Conservation (phyloP, 2,888 invertebrate genomes). For the Leptopilina myrica region DNA sequence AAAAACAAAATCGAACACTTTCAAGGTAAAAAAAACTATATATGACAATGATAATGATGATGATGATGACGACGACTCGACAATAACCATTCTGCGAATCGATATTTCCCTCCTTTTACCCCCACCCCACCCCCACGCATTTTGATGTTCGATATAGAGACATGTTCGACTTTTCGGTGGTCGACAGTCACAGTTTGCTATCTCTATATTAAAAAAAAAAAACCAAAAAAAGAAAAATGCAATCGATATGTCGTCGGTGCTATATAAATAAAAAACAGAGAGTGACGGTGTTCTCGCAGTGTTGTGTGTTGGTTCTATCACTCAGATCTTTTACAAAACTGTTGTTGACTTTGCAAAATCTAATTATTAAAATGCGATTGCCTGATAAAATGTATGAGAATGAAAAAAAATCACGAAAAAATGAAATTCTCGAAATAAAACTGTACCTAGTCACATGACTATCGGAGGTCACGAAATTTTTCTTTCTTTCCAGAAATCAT, state of each 20-base stretch:
- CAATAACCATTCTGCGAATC: slow-evolving; percentile 61
- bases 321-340: slow-evolving; percentile 50
- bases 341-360: slow-evolving; percentile 51
- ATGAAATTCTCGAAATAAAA: neutral
- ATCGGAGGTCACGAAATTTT: slow-evolving; percentile 2
- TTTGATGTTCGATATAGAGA: slow-evolving; percentile 54
- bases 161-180: slow-evolving; percentile 17
- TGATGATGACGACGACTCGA: slow-evolving; percentile 60
- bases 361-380: slow-evolving; percentile 38
- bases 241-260: slow-evolving; percentile 34
- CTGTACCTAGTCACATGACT: neutral
- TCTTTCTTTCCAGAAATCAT: neutral
- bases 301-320: slow-evolving; percentile 29
- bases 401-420: neutral
- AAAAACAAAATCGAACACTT: slow-evolving; percentile 50
- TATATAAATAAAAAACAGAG: neutral
- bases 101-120: slow-evolving; percentile 43
- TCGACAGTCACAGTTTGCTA: slow-evolving; percentile 12
- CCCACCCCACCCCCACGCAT: neutral
- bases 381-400: slow-evolving; percentile 18
- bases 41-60: slow-evolving; percentile 57
- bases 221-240: slow-evolving; percentile 15
- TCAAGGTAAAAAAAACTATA: slow-evolving; percentile 46
- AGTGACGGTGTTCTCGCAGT: slow-evolving; percentile 33
- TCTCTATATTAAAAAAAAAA: neutral